Evolutionary conservation across 2,797 vertebrate species (phyloP).

Genomic region (Diglossa cyanea): DNA sequence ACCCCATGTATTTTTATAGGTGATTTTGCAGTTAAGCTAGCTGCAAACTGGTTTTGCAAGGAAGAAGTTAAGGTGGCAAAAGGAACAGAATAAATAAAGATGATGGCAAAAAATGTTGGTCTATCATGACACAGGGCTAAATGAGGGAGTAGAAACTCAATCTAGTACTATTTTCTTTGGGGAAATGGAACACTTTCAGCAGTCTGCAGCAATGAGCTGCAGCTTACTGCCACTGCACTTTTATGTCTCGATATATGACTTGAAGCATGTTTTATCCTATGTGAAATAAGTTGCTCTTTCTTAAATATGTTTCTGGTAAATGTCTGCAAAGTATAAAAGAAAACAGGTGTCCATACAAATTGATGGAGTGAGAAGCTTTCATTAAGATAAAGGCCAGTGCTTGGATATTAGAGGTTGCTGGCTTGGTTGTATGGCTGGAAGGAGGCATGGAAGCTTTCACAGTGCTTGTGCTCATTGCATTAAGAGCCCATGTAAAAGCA

Average conservation of each 20-base stretch:
- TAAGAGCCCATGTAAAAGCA: background rate
- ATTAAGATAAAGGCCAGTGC: background rate
- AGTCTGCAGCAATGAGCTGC: background rate
- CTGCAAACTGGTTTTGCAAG: background rate
- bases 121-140: background rate
- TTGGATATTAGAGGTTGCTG: background rate
- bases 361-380: constrained; percentile 33
- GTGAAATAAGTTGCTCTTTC: constrained; percentile 10
- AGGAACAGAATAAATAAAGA: background rate
- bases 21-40: background rate
- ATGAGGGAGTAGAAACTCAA: background rate
- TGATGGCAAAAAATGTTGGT: background rate
- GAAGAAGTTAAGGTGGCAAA: background rate
- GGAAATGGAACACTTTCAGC: constrained; percentile 37
- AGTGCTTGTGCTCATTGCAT: background rate
- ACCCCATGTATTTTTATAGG: background rate
- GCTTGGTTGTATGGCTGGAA: background rate
- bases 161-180: background rate
- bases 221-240: background rate
- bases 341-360: background rate
- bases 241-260: background rate
- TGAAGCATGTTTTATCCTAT: background rate
- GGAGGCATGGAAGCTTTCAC: background rate
- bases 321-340: constrained; percentile 7
- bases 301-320: constrained; percentile 14